Evolutionary conservation across 2,888 invertebrate genomes (phyloP).

Genomic region (Acleris sparsana): DNA sequence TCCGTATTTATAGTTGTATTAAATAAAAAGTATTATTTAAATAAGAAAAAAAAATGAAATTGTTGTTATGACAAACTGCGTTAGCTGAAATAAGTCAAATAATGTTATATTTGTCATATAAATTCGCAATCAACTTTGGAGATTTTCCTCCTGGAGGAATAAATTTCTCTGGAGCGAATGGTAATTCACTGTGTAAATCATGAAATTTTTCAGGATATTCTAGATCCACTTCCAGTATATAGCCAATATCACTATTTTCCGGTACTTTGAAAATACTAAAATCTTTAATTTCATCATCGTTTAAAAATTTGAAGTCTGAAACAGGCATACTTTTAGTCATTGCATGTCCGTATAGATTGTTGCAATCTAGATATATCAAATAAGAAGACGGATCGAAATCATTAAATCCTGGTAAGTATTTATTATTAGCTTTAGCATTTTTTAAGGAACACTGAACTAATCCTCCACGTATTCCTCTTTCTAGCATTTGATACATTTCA

Average conservation of each 20-base stretch:
- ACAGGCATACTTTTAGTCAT: conserved; percentile 38
- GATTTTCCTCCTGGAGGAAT: not conserved
- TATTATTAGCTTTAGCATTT: conserved; percentile 37
- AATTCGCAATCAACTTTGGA: not conserved
- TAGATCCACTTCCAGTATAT: not conserved
- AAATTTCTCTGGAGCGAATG: no score
- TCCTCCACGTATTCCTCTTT: conserved; percentile 44
- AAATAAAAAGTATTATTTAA: no score
- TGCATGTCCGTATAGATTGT: conserved; percentile 49
- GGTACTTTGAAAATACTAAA: not conserved
- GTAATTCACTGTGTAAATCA: not conserved
- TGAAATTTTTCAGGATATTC: not conserved
- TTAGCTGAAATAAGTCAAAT: no score
- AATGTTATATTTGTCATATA: not conserved
- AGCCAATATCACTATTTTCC: no score
- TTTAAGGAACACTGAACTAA: conserved; percentile 41
- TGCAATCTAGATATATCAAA: conserved; percentile 48
- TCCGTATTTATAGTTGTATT: no score
- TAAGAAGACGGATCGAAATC: conserved; percentile 34
- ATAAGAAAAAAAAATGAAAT: no score
- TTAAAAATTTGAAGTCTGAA: conserved; percentile 22
- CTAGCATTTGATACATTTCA: conserved; percentile 41
- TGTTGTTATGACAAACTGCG: no score
- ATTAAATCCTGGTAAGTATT: conserved; percentile 40
- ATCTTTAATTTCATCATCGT: not conserved